Conservation (phyloP, 2,797 vertebrate species). For the Myotis findleyi region DNA sequence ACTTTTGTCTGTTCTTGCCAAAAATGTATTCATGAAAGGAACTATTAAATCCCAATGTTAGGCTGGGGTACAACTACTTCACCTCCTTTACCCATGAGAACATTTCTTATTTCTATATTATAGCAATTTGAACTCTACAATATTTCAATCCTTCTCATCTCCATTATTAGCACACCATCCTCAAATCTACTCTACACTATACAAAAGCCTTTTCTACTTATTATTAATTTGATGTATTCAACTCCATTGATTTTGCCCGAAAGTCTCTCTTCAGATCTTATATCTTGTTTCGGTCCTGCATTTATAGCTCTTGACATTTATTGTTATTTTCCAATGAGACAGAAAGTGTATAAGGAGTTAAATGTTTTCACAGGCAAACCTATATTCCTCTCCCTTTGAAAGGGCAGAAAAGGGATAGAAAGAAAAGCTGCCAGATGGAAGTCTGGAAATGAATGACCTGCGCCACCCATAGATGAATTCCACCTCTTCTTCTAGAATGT, state of each 20-base stretch:
- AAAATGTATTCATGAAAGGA: background rate
- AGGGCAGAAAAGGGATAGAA: constrained; percentile 7
- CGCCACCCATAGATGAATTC: constrained; percentile 32
- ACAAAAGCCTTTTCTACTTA: background rate
- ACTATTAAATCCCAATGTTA: background rate
- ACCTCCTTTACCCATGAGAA: background rate
- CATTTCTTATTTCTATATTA: background rate
- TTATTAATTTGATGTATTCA: background rate
- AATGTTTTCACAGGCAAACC: constrained; percentile 47
- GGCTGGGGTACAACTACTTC: background rate
- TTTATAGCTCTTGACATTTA: background rate
- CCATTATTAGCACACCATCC: background rate
- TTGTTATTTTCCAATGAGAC: constrained; percentile 1
- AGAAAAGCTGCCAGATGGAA: constrained; percentile 49
- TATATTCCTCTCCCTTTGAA: constrained; percentile 18
- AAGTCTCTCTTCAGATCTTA: background rate
- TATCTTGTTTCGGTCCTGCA: background rate
- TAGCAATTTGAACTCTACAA: background rate
- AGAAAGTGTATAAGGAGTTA: constrained; percentile 24
- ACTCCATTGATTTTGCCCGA: background rate
- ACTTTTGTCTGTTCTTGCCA: background rate
- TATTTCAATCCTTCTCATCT: background rate
- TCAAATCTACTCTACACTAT: background rate
- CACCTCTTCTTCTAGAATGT: constrained; percentile 57
- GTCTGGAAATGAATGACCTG: constrained; percentile 72